Conservation (phyloP, 2,888 invertebrate species). For the Papilio gigon region DNA sequence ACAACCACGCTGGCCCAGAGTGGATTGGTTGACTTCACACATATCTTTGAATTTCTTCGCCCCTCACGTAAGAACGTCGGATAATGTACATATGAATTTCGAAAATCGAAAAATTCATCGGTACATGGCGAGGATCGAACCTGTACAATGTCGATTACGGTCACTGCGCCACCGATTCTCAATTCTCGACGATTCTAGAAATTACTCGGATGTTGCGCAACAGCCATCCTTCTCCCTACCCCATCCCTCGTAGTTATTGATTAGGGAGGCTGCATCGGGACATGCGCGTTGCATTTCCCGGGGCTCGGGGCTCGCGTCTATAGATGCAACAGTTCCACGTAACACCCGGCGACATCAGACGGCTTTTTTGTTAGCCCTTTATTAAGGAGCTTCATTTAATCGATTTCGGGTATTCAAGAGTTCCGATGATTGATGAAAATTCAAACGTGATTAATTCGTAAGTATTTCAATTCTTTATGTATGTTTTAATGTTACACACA, state of each 20-base stretch:
- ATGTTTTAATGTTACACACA: too few relatives aligned
- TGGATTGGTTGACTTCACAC: too few relatives aligned
- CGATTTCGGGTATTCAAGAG: not conserved
- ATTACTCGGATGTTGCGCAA: not conserved
- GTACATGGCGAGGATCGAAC: too few relatives aligned
- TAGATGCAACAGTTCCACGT: not conserved
- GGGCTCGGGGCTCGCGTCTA: not conserved
- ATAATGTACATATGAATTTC: too few relatives aligned
- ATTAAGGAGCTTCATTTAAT: not conserved
- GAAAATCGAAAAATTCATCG: too few relatives aligned
- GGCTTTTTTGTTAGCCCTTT: not conserved
- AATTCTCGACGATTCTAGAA: not conserved
- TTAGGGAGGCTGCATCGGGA: conserved; percentile 4
- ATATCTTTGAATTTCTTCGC: too few relatives aligned
- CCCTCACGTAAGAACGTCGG: too few relatives aligned
- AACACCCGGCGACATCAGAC: not conserved
- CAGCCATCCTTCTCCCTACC: not conserved
- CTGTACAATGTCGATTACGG: too few relatives aligned
- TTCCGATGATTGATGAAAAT: conserved; percentile 1
- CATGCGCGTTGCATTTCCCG: conserved; percentile 22
- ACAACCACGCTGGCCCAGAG: too few relatives aligned
- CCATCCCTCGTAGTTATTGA: conserved; percentile 6
- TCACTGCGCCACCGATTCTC: too few relatives aligned
- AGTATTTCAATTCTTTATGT: too few relatives aligned
- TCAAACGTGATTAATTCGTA: not conserved